Conservation (phyloP, 2,888 invertebrate species). For the Meloe dianella region DNA sequence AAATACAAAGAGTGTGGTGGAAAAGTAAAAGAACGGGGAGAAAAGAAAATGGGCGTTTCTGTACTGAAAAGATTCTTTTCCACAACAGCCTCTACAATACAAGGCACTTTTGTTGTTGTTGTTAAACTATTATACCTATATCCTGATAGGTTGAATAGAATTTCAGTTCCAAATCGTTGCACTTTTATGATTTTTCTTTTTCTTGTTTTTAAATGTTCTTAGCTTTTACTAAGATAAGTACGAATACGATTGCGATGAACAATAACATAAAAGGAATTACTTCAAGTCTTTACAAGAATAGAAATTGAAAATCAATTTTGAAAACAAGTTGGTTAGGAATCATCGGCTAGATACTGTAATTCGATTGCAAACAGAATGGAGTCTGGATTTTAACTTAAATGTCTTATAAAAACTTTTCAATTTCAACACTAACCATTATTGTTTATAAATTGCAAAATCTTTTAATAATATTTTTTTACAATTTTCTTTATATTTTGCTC, state of each 20-base stretch:
- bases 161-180: not conserved
- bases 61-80: not conserved
- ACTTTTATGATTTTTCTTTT: not conserved
- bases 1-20: slow-evolving; percentile 26
- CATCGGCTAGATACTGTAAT: not conserved
- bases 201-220: not conserved
- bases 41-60: not conserved
- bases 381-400: too few species aligned
- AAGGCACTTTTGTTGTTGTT: slow-evolving; percentile 18
- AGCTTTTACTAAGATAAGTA: not conserved
- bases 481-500: too few species aligned
- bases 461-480: too few species aligned
- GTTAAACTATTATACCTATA: not conserved
- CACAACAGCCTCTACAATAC: slow-evolving; percentile 19
- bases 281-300: not conserved
- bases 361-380: too few species aligned
- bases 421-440: too few species aligned
- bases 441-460: too few species aligned
- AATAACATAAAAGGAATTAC: not conserved
- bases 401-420: too few species aligned
- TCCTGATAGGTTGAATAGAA: not conserved
- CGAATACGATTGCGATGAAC: not conserved
- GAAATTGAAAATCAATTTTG: not conserved
- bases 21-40: not conserved
- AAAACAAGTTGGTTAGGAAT: not conserved